Percentiles rank a stretch among this genome's conserved stretches.
phyloP scores from a whole-genome alignment of 2,797 vertebrate genomes.

The Hozukius guyotensis region DNA sequence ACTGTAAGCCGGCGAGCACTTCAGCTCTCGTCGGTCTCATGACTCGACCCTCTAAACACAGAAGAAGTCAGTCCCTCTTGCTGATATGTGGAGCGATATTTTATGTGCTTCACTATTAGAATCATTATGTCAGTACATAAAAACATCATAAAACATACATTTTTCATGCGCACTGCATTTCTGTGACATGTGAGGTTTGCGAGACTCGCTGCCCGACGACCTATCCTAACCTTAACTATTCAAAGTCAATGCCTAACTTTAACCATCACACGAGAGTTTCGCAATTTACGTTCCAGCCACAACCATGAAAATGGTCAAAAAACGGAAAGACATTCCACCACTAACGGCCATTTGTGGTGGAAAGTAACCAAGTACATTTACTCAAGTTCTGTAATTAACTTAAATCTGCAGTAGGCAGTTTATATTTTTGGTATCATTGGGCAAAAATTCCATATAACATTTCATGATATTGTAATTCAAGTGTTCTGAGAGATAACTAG shows the following conservation, averaged over 20 bases:
- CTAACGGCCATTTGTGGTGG: too few species aligned
- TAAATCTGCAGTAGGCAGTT: too few species aligned
- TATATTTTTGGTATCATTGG: too few species aligned
- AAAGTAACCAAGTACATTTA: not conserved
- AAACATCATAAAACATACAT: not conserved
- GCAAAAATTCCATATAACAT: too few species aligned
- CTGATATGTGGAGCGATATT: not conserved
- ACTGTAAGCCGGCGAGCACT: constrained; percentile 13
- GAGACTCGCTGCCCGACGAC: too few species aligned
- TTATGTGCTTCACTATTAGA: not conserved
- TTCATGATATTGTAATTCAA: too few species aligned
- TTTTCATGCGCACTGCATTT: not conserved
- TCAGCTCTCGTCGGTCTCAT: constrained; percentile 28
- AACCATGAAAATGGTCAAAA: not conserved
- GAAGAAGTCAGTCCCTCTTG: not conserved
- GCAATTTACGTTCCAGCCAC: not conserved
- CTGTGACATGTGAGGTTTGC: not conserved
- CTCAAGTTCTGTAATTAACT: not conserved
- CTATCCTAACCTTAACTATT: too few species aligned
- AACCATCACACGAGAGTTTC: too few species aligned
- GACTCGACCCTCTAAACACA: constrained; percentile 27
- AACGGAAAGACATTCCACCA: not conserved
- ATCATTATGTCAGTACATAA: not conserved
- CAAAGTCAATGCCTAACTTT: too few species aligned
- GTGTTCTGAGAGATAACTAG: too few species aligned